phyloP scores from a whole-genome alignment of 2,797 vertebrate genomes.

The Zenarchopterus dispar region DNA sequence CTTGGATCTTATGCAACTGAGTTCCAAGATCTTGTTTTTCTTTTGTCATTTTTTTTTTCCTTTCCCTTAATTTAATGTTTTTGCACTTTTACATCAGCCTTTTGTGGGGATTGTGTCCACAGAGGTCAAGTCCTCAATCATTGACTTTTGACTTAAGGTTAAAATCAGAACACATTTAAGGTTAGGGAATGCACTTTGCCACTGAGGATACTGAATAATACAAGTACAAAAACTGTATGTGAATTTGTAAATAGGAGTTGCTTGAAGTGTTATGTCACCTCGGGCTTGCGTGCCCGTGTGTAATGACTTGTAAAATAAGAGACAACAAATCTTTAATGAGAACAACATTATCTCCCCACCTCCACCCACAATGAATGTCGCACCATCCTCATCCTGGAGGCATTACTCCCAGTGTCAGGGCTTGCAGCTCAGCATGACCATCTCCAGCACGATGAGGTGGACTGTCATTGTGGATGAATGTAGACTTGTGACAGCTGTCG shows the following conservation, averaged over 20 bases:
- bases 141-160: too few relatives aligned
- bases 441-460: conserved; percentile 31
- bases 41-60: background rate
- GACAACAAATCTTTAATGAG: conserved; percentile 46
- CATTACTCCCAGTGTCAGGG: conserved; percentile 79
- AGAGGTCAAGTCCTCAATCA: too few relatives aligned
- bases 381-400: conserved; percentile 70
- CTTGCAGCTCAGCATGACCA: conserved; percentile 66
- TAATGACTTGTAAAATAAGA: conserved; percentile 45
- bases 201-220: too few relatives aligned
- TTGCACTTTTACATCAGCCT: background rate
- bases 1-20: background rate
- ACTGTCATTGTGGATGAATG: conserved; percentile 70
- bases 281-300: conserved; percentile 11
- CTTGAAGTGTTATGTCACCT: conserved; percentile 21
- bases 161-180: background rate
- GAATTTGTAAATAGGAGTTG: conserved; percentile 1
- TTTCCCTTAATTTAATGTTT: background rate
- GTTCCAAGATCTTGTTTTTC: background rate
- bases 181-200: background rate
- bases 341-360: background rate
- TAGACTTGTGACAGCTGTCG: conserved; percentile 77
- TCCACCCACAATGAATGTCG: too few relatives aligned
- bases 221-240: background rate
- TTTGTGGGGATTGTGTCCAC: too few relatives aligned